Evolutionary conservation across 2,797 vertebrate genomes (phyloP), one percentile per base, ranked within the genome.

Genomic region (Rhabdophis nuchalis): DNA sequence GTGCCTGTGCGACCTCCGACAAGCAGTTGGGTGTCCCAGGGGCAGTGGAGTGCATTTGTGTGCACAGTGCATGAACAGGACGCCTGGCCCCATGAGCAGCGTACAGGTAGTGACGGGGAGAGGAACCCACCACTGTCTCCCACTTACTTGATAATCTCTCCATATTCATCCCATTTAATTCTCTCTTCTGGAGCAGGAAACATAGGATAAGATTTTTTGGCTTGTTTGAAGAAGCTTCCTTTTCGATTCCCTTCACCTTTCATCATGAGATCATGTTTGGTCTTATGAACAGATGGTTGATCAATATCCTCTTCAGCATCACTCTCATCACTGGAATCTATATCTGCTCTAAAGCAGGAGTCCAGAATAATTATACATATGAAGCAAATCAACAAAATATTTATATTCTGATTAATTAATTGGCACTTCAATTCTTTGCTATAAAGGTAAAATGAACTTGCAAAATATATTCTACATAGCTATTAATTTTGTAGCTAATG

Each of bases 251-350:
- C 99, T 97, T 99, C 99, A 0, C 98, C 98, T 96, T 99, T 99
- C 99, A 99, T 99, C 99, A 99, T 99, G 96, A 99, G 96, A 97
- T 99, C 99, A 85, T 99, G 99, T 96, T 99, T 99, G 57, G 97
- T 98, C 97, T 99, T 99, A 91, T 98, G 98, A 0, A 96, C 95
- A 0, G 98, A 97, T 0, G 98, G 98, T 95, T 99, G 99, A 97
- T 99, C 99, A 88, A 99, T 97, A 92, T 99, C 99, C 10, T 99
- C 99, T 52, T 99, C 99, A 90, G 98, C 96, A 61, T 99, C 99
- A 25, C 99, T 99, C 95, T 99, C 99, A 36, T 99, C 99, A 60
- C 99, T 99, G 60, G 99, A 99, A 97, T 99, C 99, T 0, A 99
- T 98, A 92, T 99, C 99, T 91, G 98, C 99, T 97, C 99, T 99